Percentiles rank a stretch among this genome's conserved stretches.
Conservation (phyloP, 2,797 vertebrate species). For the Phalloptychus januarius region DNA sequence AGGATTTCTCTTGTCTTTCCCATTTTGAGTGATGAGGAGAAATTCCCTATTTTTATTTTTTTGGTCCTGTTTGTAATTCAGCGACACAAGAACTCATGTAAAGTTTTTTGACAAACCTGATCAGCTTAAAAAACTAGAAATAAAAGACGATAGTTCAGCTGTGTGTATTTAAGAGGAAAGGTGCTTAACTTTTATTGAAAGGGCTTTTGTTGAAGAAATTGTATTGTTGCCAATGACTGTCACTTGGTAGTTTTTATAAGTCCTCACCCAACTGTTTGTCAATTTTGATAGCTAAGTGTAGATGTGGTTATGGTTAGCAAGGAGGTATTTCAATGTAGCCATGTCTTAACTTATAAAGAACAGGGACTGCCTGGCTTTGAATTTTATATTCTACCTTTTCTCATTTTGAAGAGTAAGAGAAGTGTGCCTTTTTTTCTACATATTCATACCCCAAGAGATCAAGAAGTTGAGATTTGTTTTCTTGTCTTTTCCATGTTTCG, state of each 20-base stretch:
- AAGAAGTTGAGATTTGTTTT: neutral
- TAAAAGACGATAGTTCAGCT: neutral
- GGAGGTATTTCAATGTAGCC: neutral
- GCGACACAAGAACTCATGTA: neutral
- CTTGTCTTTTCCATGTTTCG: neutral
- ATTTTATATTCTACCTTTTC: neutral
- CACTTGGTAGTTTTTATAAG: neutral
- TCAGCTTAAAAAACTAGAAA: neutral
- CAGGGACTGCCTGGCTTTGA: neutral
- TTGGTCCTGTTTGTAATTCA: neutral
- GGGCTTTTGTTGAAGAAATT: neutral
- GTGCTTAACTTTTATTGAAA: neutral
- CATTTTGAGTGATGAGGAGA: neutral
- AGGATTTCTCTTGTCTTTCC: neutral
- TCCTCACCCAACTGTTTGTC: neutral
- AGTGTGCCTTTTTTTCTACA: neutral
- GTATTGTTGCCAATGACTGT: too few relatives aligned
- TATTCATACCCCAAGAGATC: neutral
- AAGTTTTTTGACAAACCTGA: neutral
- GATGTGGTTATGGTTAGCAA: neutral
- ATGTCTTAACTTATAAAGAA: neutral
- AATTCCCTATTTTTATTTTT: neutral
- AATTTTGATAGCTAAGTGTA: neutral
- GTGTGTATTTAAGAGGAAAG: neutral
- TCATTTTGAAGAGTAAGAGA: neutral